Evolutionary conservation across 1,140 invertebrate genomes (phyloP).

Genomic region (Chrysopa pallens): DNA sequence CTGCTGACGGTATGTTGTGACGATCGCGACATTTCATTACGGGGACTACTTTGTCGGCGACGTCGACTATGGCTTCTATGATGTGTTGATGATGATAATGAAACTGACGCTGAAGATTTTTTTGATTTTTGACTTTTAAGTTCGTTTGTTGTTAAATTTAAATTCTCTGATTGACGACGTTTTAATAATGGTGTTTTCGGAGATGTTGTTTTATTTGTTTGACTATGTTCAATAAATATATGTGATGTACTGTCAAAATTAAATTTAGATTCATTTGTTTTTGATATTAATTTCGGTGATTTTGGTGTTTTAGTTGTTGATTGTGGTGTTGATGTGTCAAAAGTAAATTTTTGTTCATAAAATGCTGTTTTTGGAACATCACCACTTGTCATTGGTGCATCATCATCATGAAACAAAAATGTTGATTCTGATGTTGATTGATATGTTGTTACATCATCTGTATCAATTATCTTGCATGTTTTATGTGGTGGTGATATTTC

Average conservation of each 20-base stretch:
- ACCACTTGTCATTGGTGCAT: background rate
- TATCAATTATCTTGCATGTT: constrained; percentile 3
- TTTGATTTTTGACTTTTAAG: background rate
- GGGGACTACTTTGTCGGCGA: constrained; percentile 1
- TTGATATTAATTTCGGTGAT: background rate
- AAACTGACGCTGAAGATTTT: background rate
- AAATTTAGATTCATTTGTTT: background rate
- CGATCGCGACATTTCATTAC: constrained; percentile 6
- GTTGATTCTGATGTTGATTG: background rate
- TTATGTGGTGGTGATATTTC: constrained; percentile 1
- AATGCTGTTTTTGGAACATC: background rate
- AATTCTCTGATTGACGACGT: background rate
- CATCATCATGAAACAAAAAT: background rate
- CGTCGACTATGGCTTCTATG: background rate
- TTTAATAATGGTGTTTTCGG: background rate
- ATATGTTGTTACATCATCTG: background rate
- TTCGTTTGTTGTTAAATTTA: background rate
- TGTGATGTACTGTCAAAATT: background rate
- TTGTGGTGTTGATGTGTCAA: background rate
- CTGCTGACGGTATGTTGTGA: constrained; percentile 1
- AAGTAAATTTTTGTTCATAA: background rate
- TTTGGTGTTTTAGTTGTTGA: background rate
- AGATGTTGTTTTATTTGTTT: background rate
- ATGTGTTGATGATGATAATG: background rate
- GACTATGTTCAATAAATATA: too few species aligned